Conservation (phyloP, 2,113 vertebrate species). For the Vimba vimba region DNA sequence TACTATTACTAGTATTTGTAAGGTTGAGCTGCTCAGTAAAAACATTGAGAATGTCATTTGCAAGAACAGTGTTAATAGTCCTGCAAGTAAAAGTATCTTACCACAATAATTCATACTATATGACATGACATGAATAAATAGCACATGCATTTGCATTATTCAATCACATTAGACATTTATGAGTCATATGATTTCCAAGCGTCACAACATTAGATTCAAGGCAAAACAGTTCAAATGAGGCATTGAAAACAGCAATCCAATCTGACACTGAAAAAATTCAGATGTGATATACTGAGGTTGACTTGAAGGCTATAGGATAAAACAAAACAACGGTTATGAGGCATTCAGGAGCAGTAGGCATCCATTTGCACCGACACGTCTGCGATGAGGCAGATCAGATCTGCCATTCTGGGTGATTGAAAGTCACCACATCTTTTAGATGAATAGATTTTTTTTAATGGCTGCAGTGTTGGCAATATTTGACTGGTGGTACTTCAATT, state of each 20-base stretch:
- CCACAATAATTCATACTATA: conserved; percentile 47
- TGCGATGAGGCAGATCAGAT: neutral
- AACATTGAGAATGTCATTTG: conserved; percentile 25
- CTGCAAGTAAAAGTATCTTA: conserved; percentile 14
- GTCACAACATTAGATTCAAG: conserved; percentile 1
- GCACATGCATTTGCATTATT: conserved; percentile 53
- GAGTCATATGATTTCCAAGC: conserved; percentile 30
- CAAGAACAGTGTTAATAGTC: conserved; percentile 32
- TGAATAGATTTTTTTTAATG: neutral
- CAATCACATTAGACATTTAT: conserved; percentile 31
- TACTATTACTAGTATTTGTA: conserved; percentile 10
- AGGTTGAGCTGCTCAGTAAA: conserved; percentile 39
- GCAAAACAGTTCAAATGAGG: conserved; percentile 8
- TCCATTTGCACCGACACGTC: neutral
- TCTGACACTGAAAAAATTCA: neutral
- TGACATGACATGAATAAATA: conserved; percentile 56
- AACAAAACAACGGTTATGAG: conserved; percentile 4
- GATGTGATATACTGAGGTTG: conserved; percentile 26
- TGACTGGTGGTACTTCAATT: neutral
- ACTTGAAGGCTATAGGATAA: neutral
- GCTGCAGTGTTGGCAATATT: neutral
- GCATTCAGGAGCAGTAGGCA: neutral
- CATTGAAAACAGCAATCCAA: conserved; percentile 23
- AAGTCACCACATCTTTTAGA: neutral
- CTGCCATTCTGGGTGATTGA: neutral